A percentile compares a stretch with the other conserved stretches of the same genome.
These are phyloP conservation scores for Oryzias javanicus DNA, from an alignment of 2,113 vertebrate species.

Conservation along the genomic window DNA sequence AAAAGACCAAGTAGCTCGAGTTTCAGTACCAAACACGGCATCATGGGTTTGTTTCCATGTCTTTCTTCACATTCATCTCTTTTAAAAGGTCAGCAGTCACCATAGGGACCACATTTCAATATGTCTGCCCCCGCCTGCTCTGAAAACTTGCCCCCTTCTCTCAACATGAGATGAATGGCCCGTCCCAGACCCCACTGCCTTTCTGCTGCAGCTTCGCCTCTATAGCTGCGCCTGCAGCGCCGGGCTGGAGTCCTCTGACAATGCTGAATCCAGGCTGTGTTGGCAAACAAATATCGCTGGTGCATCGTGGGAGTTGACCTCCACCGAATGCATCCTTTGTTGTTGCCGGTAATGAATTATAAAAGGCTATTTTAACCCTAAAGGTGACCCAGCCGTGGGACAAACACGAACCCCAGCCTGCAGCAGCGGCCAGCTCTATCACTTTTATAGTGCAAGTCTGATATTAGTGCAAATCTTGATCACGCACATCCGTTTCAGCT, in stretches of 20 bases:
- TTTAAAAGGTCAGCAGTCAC: conserved; percentile 49
- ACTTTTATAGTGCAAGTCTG: too few species aligned
- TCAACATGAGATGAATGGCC: conserved; percentile 28
- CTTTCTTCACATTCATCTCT: conserved; percentile 12
- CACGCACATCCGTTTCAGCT: conserved; percentile 5
- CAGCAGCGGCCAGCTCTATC: conserved; percentile 13
- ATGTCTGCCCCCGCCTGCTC: conserved; percentile 5
- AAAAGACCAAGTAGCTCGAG: too few species aligned
- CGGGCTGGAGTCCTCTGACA: conserved; percentile 17
- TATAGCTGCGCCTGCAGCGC: conserved; percentile 2
- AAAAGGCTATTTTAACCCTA: conserved; percentile 43
- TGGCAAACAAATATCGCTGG: conserved; percentile 31
- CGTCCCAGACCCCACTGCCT: conserved; percentile 9
- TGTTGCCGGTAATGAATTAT: conserved; percentile 44
- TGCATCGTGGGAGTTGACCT: conserved; percentile 44
- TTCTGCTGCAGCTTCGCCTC: not conserved
- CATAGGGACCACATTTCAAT: conserved; percentile 25
- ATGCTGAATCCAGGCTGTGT: conserved; percentile 24
- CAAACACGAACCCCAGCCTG: conserved; percentile 34
- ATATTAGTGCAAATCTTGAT: not conserved
- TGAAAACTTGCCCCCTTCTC: conserved; percentile 20
- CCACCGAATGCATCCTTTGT: conserved; percentile 11
- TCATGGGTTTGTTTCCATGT: not conserved
- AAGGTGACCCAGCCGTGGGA: conserved; percentile 27
- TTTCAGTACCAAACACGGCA: too few species aligned